phyloP scores from a whole-genome alignment of 2,888 invertebrate genomes.

The Erebia palarica region DNA sequence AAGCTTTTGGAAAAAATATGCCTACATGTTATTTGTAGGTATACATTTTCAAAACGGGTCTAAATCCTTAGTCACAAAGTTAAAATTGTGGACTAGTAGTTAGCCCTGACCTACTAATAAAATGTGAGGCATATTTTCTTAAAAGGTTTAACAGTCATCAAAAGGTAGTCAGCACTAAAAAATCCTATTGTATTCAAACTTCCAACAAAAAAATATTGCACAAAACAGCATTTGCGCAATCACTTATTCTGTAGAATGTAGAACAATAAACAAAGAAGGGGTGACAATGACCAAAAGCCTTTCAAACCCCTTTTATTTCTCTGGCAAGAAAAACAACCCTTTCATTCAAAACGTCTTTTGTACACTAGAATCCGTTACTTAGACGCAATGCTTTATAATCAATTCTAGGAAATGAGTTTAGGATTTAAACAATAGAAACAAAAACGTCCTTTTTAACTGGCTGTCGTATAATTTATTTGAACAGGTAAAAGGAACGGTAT shows the following conservation, averaged over 20 bases:
- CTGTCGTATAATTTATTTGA: constrained; percentile 8
- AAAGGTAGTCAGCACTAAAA: constrained; percentile 27
- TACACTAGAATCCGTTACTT: constrained; percentile 63
- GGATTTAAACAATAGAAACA: constrained; percentile 23
- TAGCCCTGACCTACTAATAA: neutral
- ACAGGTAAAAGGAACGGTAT: constrained; percentile 24
- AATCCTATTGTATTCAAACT: constrained; percentile 46
- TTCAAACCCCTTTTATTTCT: constrained; percentile 70
- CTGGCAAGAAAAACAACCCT: constrained; percentile 76
- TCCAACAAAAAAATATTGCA: constrained; percentile 51
- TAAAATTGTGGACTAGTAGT: too few species aligned
- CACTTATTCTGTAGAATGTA: constrained; percentile 56
- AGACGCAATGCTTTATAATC: constrained; percentile 64
- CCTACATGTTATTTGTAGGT: too few species aligned
- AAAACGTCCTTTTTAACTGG: constrained; percentile 8
- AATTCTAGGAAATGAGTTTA: constrained; percentile 57
- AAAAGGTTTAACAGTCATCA: constrained; percentile 6
- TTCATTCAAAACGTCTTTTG: constrained; percentile 67
- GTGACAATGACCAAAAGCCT: constrained; percentile 63
- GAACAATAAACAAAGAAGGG: constrained; percentile 69
- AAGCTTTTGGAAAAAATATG: too few species aligned
- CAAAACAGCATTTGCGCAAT: constrained; percentile 68
- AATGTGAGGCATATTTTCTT: neutral
- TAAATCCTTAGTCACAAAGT: neutral
- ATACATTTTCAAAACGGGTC: too few species aligned